Evolutionary conservation across 2,797 vertebrate genomes (phyloP), one percentile per base, ranked within the genome.

Genomic region (Malacoctenus gilli): DNA sequence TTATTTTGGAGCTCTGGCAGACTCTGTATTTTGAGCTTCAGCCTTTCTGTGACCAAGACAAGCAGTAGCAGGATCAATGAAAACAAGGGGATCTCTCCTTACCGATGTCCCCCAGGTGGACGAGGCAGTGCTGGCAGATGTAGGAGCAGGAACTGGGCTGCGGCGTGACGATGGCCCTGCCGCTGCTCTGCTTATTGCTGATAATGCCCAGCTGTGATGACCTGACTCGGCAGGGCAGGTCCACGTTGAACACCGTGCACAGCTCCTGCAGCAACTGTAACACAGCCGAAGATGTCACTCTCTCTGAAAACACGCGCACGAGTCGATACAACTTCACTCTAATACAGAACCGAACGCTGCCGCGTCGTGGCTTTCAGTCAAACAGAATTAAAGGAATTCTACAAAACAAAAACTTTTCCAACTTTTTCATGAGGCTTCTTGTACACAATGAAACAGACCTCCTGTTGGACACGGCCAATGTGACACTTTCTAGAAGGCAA

Each of bases 61-160:
- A 23, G 22, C 22, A 4, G 22, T 9, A 28, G 25, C 25, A 5
- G 2, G 25, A 6, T 28, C 5, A 9, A 28, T 28, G 25, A 4
- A 9, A 28, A 28, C 5, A 28, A 28, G 25, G 5, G 9, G 25
- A 9, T 9, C 1, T 14, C 16, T 13, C 2, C 67, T 79, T 59
- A 99, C 97, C 97, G 2, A 99, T 99, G 89, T 99, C 97, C 87
- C 97, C 97, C 10, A 99, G 94, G 84, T 99, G 97, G 69, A 99
- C 97, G 75, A 99, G 95, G 94, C 97, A 99, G 92, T 99, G 97
- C 94, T 99, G 97, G 94, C 97, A 99, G 91, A 99, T 98, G 86
- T 99, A 99, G 31, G 95, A 97, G 87, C 97, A 99, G 82, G 97
- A 99, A 85, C 96, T 99, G 73, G 97, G 96, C 59, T 99, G 97